Evolutionary conservation across 2,797 vertebrate genomes (phyloP).

Genomic region (Chaunax sp.): DNA sequence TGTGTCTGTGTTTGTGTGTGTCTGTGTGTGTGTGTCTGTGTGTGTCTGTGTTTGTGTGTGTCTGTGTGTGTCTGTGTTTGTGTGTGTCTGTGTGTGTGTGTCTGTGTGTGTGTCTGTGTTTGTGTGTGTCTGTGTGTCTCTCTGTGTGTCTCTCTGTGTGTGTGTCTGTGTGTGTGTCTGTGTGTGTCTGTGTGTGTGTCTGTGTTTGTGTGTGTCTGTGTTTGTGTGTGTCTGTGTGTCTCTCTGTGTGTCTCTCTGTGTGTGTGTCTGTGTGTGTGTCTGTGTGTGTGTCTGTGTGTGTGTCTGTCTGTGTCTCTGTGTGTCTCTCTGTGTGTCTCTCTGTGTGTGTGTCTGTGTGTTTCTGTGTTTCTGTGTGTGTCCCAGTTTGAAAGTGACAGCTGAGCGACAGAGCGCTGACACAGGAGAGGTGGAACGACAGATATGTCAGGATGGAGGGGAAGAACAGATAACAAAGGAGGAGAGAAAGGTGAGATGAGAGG

Average conservation of each 20-base stretch:
- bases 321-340: constrained; percentile 42
- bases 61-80: constrained; percentile 41
- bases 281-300: constrained; percentile 6
- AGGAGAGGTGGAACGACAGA: constrained; percentile 65
- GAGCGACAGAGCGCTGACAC: constrained; percentile 72
- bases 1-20: too few species aligned
- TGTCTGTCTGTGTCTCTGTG: constrained; percentile 29
- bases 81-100: constrained; percentile 41
- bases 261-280: not conserved
- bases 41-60: constrained; percentile 45
- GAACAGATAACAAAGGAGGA: not conserved
- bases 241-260: not conserved
- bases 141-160: constrained; percentile 10
- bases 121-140: too few species aligned
- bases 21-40: constrained; percentile 46
- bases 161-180: constrained; percentile 24
- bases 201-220: constrained; percentile 41
- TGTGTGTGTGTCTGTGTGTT: constrained; percentile 36
- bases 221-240: constrained; percentile 25
- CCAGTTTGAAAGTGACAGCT: constrained; percentile 77
- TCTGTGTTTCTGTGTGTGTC: constrained; percentile 34
- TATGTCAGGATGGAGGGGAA: constrained; percentile 30
- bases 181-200: constrained; percentile 41
- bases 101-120: constrained; percentile 23
- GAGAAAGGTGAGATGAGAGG: not conserved